These are phyloP conservation scores for Cepaea nemoralis DNA, from an alignment of 1,140 invertebrate genomes.

Conservation along the genomic window DNA sequence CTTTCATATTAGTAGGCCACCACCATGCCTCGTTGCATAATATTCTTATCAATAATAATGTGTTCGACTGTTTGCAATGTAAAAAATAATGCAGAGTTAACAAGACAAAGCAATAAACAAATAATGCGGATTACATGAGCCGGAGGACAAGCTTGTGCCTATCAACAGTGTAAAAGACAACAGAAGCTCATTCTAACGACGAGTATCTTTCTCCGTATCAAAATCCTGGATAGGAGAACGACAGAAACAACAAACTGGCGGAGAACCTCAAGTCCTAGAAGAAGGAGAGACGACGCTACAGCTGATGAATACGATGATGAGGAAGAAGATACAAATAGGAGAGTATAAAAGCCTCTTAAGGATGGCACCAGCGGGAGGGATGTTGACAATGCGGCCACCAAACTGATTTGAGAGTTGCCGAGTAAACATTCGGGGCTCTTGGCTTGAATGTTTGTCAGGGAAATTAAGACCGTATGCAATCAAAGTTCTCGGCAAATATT, in stretches of 20 bases:
- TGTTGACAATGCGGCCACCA: neutral
- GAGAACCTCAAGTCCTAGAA: neutral
- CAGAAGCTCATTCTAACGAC: too few relatives aligned
- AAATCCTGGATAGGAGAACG: too few relatives aligned
- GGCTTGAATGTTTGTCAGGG: neutral
- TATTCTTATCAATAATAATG: too few relatives aligned
- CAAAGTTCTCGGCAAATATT: neutral
- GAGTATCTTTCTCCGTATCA: too few relatives aligned
- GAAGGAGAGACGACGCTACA: neutral
- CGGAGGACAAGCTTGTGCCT: too few relatives aligned
- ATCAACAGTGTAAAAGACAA: too few relatives aligned
- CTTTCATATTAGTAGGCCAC: too few relatives aligned
- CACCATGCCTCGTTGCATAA: too few relatives aligned
- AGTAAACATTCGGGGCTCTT: neutral
- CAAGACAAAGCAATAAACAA: too few relatives aligned
- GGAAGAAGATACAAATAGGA: neutral
- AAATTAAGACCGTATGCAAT: constrained; percentile 12
- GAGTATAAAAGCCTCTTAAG: neutral
- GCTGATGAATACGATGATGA: neutral
- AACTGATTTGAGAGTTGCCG: neutral
- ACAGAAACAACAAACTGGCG: neutral
- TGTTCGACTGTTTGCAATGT: too few relatives aligned
- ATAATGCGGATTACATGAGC: too few relatives aligned
- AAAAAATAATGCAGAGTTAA: too few relatives aligned
- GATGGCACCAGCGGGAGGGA: neutral